Base-by-base conservation (phyloP, 1,140 invertebrate genomes). In the Diorhabda elongata region DNA sequence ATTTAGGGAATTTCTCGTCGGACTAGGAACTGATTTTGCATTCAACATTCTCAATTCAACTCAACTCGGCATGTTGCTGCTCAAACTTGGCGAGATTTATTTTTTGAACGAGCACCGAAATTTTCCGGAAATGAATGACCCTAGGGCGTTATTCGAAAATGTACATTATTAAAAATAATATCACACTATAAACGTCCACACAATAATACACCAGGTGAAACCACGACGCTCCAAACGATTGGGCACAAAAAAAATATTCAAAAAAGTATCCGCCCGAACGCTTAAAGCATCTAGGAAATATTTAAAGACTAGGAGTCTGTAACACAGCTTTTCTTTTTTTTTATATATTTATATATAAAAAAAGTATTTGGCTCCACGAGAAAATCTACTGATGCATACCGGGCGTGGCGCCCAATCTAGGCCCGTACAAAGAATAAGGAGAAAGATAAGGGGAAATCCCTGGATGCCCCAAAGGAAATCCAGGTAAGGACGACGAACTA, bases 391-490 rank as follows among this genome's bases (percentile, higher is more conserved):
- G 87, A 79, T 88, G 87, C 82, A 86, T 84, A 3, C 84, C 82
- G n/a, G 85, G 84, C n/a, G 90, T 86, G 2, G 91, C 87, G 2
- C 90, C 90, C 64, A 92, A 83, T 75, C 93, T 85, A 43, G 93
- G 92, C n/a, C 91, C 91, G 76, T 95, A 96, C 41, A 95, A 81
- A 26, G 92, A 90, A 80, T 94, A 95, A 2, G 93, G 92, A 2
- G 92, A 91, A 77, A 94, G 92, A 79, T 95, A 95, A 41, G 90
- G 88, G 2, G 87, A 88, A 73, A 89, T 83, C 58, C 85, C 89
- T 41, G 88, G 87, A 80, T 90, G 87, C 5, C 85, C 83, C 64
- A 89, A 80, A 41, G 90, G 88, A 71, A 89, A 86, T 42, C 86
- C 85, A 75, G 87, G 79, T 74, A 89, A 75, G 68, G 87, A 80